Evolutionary conservation across 2,113 vertebrate genomes (phyloP), one percentile per base, ranked within the genome.

Genomic region (Notarius quadriscutis): DNA sequence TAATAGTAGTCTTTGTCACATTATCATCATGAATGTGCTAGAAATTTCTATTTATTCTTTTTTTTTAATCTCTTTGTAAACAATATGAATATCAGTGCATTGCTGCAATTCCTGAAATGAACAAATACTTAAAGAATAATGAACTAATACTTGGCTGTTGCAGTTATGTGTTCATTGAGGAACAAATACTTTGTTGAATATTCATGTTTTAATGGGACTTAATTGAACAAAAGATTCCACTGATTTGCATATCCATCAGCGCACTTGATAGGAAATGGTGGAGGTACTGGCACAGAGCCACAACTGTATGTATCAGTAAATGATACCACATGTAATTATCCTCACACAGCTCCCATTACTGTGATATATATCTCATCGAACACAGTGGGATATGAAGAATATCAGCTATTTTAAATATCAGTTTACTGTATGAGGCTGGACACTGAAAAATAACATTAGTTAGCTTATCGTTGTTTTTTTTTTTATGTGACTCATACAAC

Each of bases 91-190:
- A 81, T 78, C 53, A 72, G 81, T 90, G 84, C 74, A 81, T 60
- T 41, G 50, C 67, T 65, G 6, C 80, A 62, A 34, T 83, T 58
- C 57, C 57, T 53, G 80, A 51, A 57, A 74, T 75, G 67, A 74
- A 74, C 79, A 82, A 87, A 18, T 91, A 91, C 91, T 74, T 53
- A 4, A 88, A 92, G 91, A 92, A 92, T 90, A 94, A 93, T 77
- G 63, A 84, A 67, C 53, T 25, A 84, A 79, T 79, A 50, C 34
- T 60, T 88, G 14, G 9, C 65, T 53, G 65, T 12, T 87, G 60
- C 57, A 55, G 84, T 86, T 88, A 81, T 30, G 17, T 86, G 58
- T 86, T 83, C 58, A 81, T 65, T 86, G 80, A 81, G n/a, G 58
- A 86, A 90, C 81, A 90, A 88, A 88, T 34, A 90, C 86, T 87